phyloP scores from a whole-genome alignment of 2,797 vertebrate genomes.

The Phoebastria nigripes region DNA sequence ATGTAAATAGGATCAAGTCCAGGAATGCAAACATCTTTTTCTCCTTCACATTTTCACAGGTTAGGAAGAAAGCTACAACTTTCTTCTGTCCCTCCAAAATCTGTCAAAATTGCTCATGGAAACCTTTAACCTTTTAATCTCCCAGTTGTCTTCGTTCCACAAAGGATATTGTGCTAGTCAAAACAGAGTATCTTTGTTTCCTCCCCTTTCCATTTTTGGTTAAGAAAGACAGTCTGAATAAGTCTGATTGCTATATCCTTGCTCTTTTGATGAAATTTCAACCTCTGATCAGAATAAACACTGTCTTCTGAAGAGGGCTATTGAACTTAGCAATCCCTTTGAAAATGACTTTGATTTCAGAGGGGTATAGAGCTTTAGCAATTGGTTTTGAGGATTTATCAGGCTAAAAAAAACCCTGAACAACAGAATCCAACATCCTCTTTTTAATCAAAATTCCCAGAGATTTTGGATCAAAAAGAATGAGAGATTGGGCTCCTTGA shows the following conservation, averaged over 20 bases:
- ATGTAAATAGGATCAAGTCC: not conserved
- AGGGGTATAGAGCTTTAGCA: not conserved
- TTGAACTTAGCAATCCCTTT: not conserved
- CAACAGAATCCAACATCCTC: not conserved
- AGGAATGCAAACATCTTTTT: constrained; percentile 1
- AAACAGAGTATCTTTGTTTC: not conserved
- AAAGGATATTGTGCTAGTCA: not conserved
- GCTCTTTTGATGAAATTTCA: constrained; percentile 13
- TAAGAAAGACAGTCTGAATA: not conserved
- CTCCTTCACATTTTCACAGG: not conserved
- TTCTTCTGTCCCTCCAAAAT: not conserved
- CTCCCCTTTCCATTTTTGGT: not conserved
- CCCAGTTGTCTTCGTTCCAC: not conserved
- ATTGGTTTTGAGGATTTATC: not conserved
- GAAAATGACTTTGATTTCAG: constrained; percentile 23
- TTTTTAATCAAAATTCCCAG: not conserved
- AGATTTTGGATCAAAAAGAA: not conserved
- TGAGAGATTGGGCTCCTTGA: not conserved
- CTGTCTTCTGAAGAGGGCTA: not conserved
- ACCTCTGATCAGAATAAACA: not conserved
- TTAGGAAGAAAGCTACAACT: not conserved
- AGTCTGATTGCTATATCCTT: not conserved
- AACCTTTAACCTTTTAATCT: constrained; percentile 24
- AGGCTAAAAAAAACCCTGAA: not conserved
- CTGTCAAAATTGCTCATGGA: not conserved